Base-by-base conservation (phyloP, 2,113 vertebrate genomes). In the Anoplopoma fimbria region DNA sequence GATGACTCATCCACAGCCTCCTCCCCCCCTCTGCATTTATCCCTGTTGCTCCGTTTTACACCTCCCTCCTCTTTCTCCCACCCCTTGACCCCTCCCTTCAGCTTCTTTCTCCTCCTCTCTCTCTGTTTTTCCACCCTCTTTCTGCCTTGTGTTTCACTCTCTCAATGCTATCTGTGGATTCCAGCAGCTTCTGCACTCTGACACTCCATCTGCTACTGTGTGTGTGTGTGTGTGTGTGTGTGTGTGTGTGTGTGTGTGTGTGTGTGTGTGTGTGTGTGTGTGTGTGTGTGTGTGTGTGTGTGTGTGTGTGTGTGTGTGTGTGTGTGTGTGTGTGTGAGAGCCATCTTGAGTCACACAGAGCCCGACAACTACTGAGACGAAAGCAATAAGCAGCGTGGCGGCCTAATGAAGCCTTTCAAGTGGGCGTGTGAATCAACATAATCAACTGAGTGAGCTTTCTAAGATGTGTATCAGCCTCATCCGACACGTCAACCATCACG, bases 1-100 rank as follows among this genome's bases (percentile, higher is more conserved):
- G 81, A 91, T 96, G 95, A 96, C 91, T 96, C 95, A 95, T 94
- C 91, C 87, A 42, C 77, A 63, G 79, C 79, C 84, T 77, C 88
- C 82, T 73, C 68, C 57, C 79, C 79, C 25, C 72, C 23, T 42
- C 65, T 72, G 70, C 71, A 47, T 83, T 61, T 73, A 55, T 84
- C 80, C 45, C 53, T 9, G 71, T 77, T 85, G 75, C 79, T 81
- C 62, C 12, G 36, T 68, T 90, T 84, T 61, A 79, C 86, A 75
- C 84, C 84, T 69, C 88, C 81, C 73, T 60, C 78, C 36, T 53
- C 64, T 55, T 29, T 12, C 61, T 67, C 10, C 31, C 38, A 3
- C 23, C 23, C 25, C 42, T 9, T 57, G 73, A 79, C 77, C 75
- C 73, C 51, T 75, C 74, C 75, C 53, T 77, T 74, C 49, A 40